Base-by-base conservation (phyloP, 2,888 invertebrate genomes). In the Drosophila nr. perissopoda region DNA sequence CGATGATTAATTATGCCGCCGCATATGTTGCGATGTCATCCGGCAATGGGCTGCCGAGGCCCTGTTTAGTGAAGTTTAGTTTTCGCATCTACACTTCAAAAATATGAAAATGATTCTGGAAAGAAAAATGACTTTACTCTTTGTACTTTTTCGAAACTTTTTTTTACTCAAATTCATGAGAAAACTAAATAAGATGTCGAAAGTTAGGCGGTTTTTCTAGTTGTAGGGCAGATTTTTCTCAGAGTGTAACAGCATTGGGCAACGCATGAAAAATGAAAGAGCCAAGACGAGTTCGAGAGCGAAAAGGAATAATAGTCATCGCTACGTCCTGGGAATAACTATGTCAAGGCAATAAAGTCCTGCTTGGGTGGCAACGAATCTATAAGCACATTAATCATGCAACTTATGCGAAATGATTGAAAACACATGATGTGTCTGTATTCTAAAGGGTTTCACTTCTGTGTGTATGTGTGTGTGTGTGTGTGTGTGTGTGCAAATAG, bases 21-120 rank as follows among this genome's bases (percentile, higher is more conserved):
- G 82, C 85, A 86, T 83, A 86, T 88, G 85, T 83, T 86, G 81
- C 81, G 76, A 80, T 79, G 82, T 88, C 87, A 88, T 82, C 71
- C 58, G 72, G 70, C 66, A 52, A 53, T 29, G 58, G 64, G 66
- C 53, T 57, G 53, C 53, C 74, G 27, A 51, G 67, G 76, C 48
- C 40, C 34, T 57, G 49, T 61, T 74, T 48, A 42, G 58, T 69
- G 65, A 52, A 49, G 66, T 79, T 65, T 70, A 63, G 73, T 79
- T 79, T 73, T 68, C 42, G 18, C 38, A 46, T 71, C 53, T 65
- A 73, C 56, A 38, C 56, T 38, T 1, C 1, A 27, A 38, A 36
- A 56, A 38, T 29, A 29, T 38, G 4, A 46, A 46, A 46, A 25
- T 25, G 4, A 16, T 16, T 46, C 25, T 16, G 0, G 16, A 16